Evolutionary conservation across 2,113 vertebrate species (phyloP).

Genomic region (Ammodytes dubius): DNA sequence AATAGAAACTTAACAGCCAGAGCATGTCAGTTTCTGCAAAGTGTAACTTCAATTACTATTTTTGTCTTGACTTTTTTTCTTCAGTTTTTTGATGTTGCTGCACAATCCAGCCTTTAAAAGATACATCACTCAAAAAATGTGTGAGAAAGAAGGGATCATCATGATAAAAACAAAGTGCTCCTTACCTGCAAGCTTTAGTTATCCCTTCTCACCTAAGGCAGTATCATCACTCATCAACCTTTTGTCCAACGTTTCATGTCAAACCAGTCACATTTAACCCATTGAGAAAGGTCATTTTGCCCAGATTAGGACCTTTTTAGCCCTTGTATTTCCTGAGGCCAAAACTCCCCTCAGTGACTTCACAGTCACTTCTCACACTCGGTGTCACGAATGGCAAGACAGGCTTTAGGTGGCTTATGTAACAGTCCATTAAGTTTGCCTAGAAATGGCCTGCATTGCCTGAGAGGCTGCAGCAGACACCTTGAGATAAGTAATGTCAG

Average conservation of each 20-base stretch:
- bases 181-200: conserved; percentile 5
- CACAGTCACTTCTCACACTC: conserved; percentile 61
- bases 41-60: not conserved
- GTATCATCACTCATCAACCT: conserved; percentile 22
- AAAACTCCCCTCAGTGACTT: conserved; percentile 49
- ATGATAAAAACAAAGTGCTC: conserved; percentile 7
- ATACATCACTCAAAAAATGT: not conserved
- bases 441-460: conserved; percentile 66
- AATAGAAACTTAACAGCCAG: not conserved
- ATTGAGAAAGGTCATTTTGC: not conserved
- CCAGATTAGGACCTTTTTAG: conserved; percentile 65
- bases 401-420: conserved; percentile 74
- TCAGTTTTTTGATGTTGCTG: not conserved
- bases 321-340: conserved; percentile 65
- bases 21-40: not conserved
- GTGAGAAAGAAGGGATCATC: not conserved
- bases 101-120: conserved; percentile 11
- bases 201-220: not conserved
- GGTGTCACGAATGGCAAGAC: conserved; percentile 64
- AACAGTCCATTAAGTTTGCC: conserved; percentile 77
- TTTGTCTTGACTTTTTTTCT: not conserved
- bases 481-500: conserved; percentile 76
- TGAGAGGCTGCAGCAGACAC: conserved; percentile 73
- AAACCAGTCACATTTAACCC: conserved; percentile 43
- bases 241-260: conserved; percentile 26